A percentile compares a stretch with the other conserved stretches of the same genome.
These are phyloP conservation scores for Loris lydekkerianus DNA, from an alignment of 2,797 vertebrate species.

Conservation along the genomic window DNA sequence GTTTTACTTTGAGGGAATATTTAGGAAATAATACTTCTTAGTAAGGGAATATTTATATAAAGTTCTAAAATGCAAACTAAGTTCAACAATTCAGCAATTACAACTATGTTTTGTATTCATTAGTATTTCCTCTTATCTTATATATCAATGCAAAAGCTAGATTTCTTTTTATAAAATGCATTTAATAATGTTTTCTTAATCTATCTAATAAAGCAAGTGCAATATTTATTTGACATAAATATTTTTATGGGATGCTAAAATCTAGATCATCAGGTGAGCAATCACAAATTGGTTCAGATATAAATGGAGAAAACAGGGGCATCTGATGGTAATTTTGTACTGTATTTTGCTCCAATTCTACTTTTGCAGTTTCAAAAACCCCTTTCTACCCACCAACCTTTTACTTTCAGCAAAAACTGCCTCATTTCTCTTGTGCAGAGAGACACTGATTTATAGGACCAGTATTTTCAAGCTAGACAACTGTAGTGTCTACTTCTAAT, in stretches of 20 bases:
- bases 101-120: neutral
- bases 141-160: neutral
- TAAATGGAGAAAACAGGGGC: slow-evolving; percentile 71
- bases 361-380: slow-evolving; percentile 63
- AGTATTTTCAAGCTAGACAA: slow-evolving; percentile 77
- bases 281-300: slow-evolving; percentile 59
- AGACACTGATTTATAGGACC: slow-evolving; percentile 75
- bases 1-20: slow-evolving; percentile 16
- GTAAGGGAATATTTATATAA: neutral
- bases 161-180: slow-evolving; percentile 39
- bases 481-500: slow-evolving; percentile 71
- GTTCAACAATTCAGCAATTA: neutral
- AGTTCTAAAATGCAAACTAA: neutral
- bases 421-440: slow-evolving; percentile 70
- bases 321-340: slow-evolving; percentile 71
- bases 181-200: neutral
- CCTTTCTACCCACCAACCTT: neutral
- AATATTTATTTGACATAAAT: slow-evolving; percentile 34
- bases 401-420: slow-evolving; percentile 34
- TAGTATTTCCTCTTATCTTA: neutral
- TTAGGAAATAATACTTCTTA: neutral
- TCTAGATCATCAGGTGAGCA: neutral
- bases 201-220: neutral
- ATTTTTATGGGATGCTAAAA: slow-evolving; percentile 12
- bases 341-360: slow-evolving; percentile 75